Evolutionary conservation across 2,113 vertebrate genomes (phyloP), one percentile per base, ranked within the genome.

Genomic region (Mirza zaza): DNA sequence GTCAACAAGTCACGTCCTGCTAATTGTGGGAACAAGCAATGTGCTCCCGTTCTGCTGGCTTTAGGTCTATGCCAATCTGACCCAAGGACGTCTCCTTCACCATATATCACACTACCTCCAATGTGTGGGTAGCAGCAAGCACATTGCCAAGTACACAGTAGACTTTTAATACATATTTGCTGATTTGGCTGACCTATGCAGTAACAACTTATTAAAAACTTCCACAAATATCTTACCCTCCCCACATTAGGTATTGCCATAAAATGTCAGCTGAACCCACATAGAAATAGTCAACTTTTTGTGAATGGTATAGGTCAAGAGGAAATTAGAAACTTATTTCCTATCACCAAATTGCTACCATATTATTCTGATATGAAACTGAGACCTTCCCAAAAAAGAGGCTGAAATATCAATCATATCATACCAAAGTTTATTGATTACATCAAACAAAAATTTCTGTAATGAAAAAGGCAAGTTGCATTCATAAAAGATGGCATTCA

Each of bases 381-480:
- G 27, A 70, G 57, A 68, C 29, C 42, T 82, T 97, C 50, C 48
- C 71, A 93, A 89, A 96, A 87, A 91, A 61, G 79, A 93, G 42
- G 50, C 79, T 67, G 76, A 90, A 96, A 61, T 97, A 98, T 91
- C 95, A 97, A 98, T 98, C 96, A 96, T 98, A 99, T 98, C 98
- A 99, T 99, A 99, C 97, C 98, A 99, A 99, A 99, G 98, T 99
- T 99, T 99, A 99, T 98, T 99, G 98, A 98, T 98, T 98, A 98
- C 98, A 98, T 98, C 97, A 97, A 98, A 98, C 97, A 98, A 98
- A 98, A 98, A 97, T 97, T 95, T 98, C 91, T 90, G 96, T 98
- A 98, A 99, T 98, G 98, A 98, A 98, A 99, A 98, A 98, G 98
- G 98, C 98, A 98, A 98, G 83, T 98, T 98, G 98, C 98, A 98